Percentiles rank a stretch among this genome's conserved stretches.
phyloP scores from a whole-genome alignment of 1,140 invertebrate genomes.

The Popillia japonica region DNA sequence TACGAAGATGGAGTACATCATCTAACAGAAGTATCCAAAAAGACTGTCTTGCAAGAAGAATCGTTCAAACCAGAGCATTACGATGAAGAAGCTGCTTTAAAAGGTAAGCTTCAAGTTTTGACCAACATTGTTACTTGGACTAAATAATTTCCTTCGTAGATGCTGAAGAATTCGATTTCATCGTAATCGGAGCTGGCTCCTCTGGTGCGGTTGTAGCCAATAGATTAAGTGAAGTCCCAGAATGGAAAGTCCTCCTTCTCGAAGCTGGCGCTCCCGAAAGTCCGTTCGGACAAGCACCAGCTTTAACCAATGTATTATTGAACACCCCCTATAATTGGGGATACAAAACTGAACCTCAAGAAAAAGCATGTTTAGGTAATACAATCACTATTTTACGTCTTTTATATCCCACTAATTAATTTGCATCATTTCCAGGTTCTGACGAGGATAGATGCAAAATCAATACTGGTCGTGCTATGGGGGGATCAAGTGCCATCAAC shows the following conservation, averaged over 20 bases:
- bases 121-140: too few species aligned
- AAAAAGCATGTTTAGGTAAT: slow-evolving; percentile 69
- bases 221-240: slow-evolving; percentile 73
- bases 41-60: slow-evolving; percentile 39
- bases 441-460: slow-evolving; percentile 63
- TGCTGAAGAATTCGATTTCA: slow-evolving; percentile 55
- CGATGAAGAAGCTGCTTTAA: slow-evolving; percentile 39
- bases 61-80: slow-evolving; percentile 24
- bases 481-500: slow-evolving; percentile 83
- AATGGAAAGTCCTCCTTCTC: slow-evolving; percentile 76
- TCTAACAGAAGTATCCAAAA: slow-evolving; percentile 43
- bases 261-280: slow-evolving; percentile 74
- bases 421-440: slow-evolving; percentile 60
- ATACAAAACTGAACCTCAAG: slow-evolving; percentile 76
- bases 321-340: slow-evolving; percentile 80
- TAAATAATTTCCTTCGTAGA: slow-evolving; percentile 43
- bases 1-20: slow-evolving; percentile 46
- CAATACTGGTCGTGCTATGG: slow-evolving; percentile 71
- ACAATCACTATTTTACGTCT: too few species aligned
- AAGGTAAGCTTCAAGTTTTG: slow-evolving; percentile 33
- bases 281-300: slow-evolving; percentile 77
- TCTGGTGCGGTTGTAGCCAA: slow-evolving; percentile 69
- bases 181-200: slow-evolving; percentile 60
- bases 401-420: too few species aligned
- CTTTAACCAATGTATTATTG: slow-evolving; percentile 72